These are phyloP conservation scores for Polyergus mexicanus DNA, from an alignment of 1,140 invertebrate species.

Conservation along the genomic window DNA sequence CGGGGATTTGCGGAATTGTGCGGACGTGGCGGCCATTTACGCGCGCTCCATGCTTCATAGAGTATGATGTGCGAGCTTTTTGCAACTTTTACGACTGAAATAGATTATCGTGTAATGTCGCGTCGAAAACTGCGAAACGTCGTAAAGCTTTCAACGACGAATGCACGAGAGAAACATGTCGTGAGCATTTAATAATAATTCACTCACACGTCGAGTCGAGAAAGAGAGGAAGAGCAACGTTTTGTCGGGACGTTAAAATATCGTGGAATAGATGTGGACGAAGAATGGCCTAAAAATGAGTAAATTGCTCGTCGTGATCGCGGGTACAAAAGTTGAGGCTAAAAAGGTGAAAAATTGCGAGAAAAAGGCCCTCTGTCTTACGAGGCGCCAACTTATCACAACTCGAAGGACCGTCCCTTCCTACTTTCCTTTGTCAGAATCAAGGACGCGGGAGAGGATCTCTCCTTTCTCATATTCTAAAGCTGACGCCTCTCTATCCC, in stretches of 20 bases:
- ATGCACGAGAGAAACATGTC: conserved; percentile 22
- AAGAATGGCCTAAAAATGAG: conserved; percentile 69
- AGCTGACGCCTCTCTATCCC: conserved; percentile 70
- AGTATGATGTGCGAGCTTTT: conserved; percentile 41
- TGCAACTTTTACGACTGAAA: conserved; percentile 45
- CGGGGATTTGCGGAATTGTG: conserved; percentile 43
- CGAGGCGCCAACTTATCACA: conserved; percentile 73
- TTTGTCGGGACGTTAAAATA: conserved; percentile 58
- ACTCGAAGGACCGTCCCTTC: conserved; percentile 72
- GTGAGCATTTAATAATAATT: conserved; percentile 47
- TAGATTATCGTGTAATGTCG: conserved; percentile 32
- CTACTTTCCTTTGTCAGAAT: conserved; percentile 75
- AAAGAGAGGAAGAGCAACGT: conserved; percentile 24
- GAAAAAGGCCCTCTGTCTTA: conserved; percentile 75
- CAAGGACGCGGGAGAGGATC: conserved; percentile 75
- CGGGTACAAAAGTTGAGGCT: conserved; percentile 66
- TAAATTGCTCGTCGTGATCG: conserved; percentile 72
- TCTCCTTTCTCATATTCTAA: conserved; percentile 78
- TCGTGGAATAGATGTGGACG: conserved; percentile 49
- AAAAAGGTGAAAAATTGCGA: conserved; percentile 77
- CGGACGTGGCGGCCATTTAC: conserved; percentile 39
- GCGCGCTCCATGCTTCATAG: conserved; percentile 15
- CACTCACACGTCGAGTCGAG: background rate
- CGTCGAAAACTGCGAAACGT: conserved; percentile 15
- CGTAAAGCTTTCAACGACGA: conserved; percentile 48